Percentiles rank a stretch among this genome's conserved stretches.
Conservation (phyloP, 2,888 invertebrate genomes). For the Erebia aethiops region DNA sequence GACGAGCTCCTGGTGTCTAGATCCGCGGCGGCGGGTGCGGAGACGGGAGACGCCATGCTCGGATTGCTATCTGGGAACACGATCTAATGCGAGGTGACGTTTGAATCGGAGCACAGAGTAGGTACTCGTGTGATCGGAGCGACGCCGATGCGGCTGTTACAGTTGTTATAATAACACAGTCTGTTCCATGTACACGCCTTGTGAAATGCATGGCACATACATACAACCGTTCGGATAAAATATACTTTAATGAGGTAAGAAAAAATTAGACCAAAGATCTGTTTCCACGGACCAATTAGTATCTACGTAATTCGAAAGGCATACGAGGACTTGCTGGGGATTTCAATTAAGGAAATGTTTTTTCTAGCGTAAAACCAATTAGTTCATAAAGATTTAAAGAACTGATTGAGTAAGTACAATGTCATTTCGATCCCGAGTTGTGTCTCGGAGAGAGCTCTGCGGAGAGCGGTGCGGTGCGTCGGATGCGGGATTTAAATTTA, state of each 20-base stretch:
- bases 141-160: neutral
- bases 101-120: neutral
- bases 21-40: too few species aligned
- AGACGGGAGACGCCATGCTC: neutral
- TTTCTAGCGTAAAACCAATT: neutral
- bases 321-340: neutral
- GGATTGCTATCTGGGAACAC: neutral
- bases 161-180: neutral
- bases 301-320: neutral
- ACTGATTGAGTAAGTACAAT: neutral
- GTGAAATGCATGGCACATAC: neutral
- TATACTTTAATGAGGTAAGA: neutral
- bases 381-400: conserved; percentile 2
- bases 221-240: neutral
- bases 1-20: too few species aligned
- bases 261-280: neutral
- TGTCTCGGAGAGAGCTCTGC: neutral
- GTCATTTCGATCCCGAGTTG: neutral
- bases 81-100: conserved; percentile 1
- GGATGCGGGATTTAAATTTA: conserved; percentile 23
- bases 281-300: neutral
- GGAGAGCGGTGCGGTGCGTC: neutral
- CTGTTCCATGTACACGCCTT: neutral
- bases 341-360: conserved; percentile 6
- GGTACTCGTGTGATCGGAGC: too few species aligned